phyloP scores from a whole-genome alignment of 30 jellyfish, hydroid and myxozoan species.

The Morbakka virulenta region DNA sequence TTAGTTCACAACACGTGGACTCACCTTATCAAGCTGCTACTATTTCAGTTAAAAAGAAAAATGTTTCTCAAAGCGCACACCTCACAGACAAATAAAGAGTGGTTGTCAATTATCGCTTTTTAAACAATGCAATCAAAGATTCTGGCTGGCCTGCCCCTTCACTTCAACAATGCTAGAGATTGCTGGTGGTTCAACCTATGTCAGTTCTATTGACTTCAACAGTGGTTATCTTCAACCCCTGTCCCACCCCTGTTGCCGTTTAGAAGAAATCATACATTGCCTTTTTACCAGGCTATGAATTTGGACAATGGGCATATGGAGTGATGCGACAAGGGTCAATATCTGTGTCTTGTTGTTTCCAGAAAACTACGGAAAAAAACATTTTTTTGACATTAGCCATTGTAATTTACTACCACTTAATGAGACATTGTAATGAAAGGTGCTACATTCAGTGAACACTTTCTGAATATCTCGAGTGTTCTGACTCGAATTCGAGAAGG shows the following conservation, averaged over 20 bases:
- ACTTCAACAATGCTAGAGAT: constrained; percentile 21
- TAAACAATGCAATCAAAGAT: constrained; percentile 24
- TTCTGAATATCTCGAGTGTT: constrained; percentile 13
- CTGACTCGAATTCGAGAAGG: constrained; percentile 10
- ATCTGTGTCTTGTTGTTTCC: constrained; percentile 10
- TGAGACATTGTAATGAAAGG: constrained; percentile 36
- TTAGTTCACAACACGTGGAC: constrained; percentile 11
- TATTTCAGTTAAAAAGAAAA: constrained; percentile 16
- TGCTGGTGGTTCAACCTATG: constrained; percentile 15
- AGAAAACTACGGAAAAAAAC: constrained; percentile 28
- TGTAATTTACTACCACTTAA: no score
- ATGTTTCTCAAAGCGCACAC: constrained; percentile 19
- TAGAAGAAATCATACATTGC: constrained; percentile 20
- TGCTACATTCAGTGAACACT: neutral
- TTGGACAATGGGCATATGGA: constrained; percentile 20
- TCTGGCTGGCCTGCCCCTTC: constrained; percentile 40
- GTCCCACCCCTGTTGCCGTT: neutral
- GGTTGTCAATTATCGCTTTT: constrained; percentile 40
- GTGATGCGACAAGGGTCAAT: constrained; percentile 42
- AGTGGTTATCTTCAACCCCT: constrained; percentile 25
- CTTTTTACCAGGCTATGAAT: constrained; percentile 16
- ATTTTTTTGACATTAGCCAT: no score
- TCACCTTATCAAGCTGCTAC: constrained; percentile 46
- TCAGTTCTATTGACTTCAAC: constrained; percentile 30
- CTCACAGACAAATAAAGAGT: constrained; percentile 20